phyloP scores from a whole-genome alignment of 2,888 invertebrate genomes.

The Eupelmus urozonus region DNA sequence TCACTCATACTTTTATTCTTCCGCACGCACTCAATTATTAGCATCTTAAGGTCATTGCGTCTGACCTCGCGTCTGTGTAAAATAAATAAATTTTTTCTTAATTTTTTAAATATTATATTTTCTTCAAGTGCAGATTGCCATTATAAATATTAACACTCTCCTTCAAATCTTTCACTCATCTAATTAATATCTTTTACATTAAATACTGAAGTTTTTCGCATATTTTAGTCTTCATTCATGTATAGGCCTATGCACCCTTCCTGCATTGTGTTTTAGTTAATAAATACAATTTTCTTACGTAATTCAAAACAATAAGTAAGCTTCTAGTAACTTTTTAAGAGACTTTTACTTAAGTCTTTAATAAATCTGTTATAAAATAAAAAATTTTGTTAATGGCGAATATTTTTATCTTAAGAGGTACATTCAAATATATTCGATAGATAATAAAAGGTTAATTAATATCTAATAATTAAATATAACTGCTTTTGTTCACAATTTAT shows the following conservation, averaged over 20 bases:
- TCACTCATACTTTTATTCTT: conserved; percentile 31
- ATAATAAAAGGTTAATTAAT: conserved; percentile 7
- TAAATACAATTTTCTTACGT: conserved; percentile 62
- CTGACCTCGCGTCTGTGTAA: conserved; percentile 48
- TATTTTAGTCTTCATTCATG: conserved; percentile 30
- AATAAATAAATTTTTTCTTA: conserved; percentile 46
- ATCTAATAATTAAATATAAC: not conserved
- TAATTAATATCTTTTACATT: conserved; percentile 36
- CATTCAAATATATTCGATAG: conserved; percentile 5
- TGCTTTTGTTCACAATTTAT: not conserved
- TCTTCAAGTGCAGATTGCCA: conserved; percentile 19
- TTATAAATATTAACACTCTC: conserved; percentile 32
- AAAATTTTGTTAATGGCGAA: conserved; percentile 2
- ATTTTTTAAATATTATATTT: conserved; percentile 27
- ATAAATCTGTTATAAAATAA: conserved; percentile 20
- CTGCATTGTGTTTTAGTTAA: conserved; percentile 61
- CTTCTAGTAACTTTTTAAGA: conserved; percentile 36
- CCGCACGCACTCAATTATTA: conserved; percentile 42
- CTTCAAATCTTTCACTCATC: conserved; percentile 22
- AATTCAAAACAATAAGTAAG: conserved; percentile 47
- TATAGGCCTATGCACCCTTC: conserved; percentile 63
- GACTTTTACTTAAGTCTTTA: conserved; percentile 47
- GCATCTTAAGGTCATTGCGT: conserved; percentile 44
- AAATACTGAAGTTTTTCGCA: conserved; percentile 56
- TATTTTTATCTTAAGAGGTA: conserved; percentile 30